Evolutionary conservation across 23 tunicate genomes (phyloP).

Genomic region (Styela clava): DNA sequence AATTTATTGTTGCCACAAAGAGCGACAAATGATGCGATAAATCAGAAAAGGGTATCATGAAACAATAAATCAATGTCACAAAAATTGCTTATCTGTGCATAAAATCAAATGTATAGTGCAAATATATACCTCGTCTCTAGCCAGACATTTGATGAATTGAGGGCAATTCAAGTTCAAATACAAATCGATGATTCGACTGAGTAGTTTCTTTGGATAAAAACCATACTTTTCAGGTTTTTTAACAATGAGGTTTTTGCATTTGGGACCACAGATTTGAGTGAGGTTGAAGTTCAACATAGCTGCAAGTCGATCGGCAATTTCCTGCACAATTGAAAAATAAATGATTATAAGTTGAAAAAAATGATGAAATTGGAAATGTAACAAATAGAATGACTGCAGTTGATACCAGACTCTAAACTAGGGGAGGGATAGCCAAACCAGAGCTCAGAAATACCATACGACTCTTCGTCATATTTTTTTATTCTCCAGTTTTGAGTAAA

Average conservation of each 20-base stretch:
- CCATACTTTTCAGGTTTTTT: constrained; percentile 87
- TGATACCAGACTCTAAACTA: neutral
- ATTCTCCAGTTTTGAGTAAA: no score
- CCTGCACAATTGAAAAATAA: constrained; percentile 32
- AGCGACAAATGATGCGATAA: no score
- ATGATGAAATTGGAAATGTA: neutral
- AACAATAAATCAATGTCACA: no score
- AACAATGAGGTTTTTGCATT: constrained; percentile 80
- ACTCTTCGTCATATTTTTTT: no score
- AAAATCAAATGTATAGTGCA: no score
- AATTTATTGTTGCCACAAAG: no score
- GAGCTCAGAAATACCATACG: no score
- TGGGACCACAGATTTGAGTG: constrained; percentile 90
- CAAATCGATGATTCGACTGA: constrained; percentile 63
- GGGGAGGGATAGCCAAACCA: no score
- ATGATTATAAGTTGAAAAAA: neutral
- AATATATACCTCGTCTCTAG: constrained; percentile 55
- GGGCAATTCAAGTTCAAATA: constrained; percentile 84
- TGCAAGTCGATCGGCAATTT: constrained; percentile 87
- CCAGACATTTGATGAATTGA: constrained; percentile 70
- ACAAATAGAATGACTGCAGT: neutral
- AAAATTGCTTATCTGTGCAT: no score
- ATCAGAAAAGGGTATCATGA: no score
- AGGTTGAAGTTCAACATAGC: constrained; percentile 93
- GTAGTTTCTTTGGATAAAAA: constrained; percentile 83